Evolutionary conservation across 2,888 invertebrate genomes (phyloP), one percentile per base, ranked within the genome.

Genomic region (Eulithis testata): DNA sequence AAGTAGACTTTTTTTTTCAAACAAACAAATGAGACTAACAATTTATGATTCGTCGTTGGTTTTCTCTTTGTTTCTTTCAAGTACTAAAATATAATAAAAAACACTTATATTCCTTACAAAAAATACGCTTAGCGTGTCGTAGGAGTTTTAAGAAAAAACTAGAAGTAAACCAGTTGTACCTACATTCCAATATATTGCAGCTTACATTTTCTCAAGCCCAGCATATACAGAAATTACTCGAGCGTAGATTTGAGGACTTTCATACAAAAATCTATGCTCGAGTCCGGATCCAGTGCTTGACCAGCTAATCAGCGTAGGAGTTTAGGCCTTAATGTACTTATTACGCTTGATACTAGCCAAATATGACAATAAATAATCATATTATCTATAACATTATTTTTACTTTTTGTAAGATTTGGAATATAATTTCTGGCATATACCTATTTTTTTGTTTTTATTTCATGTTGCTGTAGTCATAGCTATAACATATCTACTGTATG

Each of bases 401-500:
- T 43, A 50, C 11, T 49, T 40, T 58, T 57, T 62, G 58, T 44
- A 54, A 61, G 36, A 57, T 50, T 57, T 63, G 40, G 57, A 69
- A 65, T 65, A 66, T 64, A 66, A 60, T 59, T 66, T 63, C 43
- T 62, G 11, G 54, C 43, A 59, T 67, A n/a, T 52, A 49, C n/a
- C n/a, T n/a, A n/a, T n/a, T 9, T 21, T 66, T 64, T 66, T 64
- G 61, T 62, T 67, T 67, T 67, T 61, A 54, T 65, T 70, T 8
- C 60, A 62, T 12, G 53, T 45, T 61, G 50, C 54, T 3, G 43
- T 52, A 37, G n/a, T 56, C 44, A 4, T 21, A 61, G 8, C 12
- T 44, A 7, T 31, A 66, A 52, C 65, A 67, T 69, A 57, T 70
- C 64, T 70, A 74, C 21, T 67, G 72, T 72, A 78, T 72, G 83